Base-by-base conservation (phyloP, 1,140 invertebrate species). In the Parapsyche elsis region DNA sequence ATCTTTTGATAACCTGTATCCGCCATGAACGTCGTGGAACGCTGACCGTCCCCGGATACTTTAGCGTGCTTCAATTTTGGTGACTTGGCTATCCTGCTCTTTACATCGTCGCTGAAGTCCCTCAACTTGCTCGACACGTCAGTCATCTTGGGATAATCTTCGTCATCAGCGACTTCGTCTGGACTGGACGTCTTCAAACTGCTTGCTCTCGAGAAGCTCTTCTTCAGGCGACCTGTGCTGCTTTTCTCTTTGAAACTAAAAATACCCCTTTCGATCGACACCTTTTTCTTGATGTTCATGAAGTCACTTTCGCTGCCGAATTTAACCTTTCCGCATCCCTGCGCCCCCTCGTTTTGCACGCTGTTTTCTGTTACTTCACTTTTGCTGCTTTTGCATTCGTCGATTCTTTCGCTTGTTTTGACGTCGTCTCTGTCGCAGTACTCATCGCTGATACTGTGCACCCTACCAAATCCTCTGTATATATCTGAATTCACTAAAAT, bases 251-350 rank as follows among this genome's bases (percentile, higher is more conserved):
- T 83, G 14, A 73, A 76, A 61, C 79, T 83, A 14, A 83, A 80
- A 21, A 83, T 45, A 1, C 75, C 70, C 4, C 75, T 61, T 24
- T 83, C 81, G 30, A 83, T 81, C n/a, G 53, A 71, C 46, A 80
- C 81, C 67, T 81, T 83, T 53, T 83, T 83, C 53, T 81, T 83
- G 19, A 81, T 80, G 24, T 79, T 78, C 45, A 81, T 38, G 19
- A 83, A 83, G 19, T 83, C 82, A 30, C 82, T 80, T 76, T 83
- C 82, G 38, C 82, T 83, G 26, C 67, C 64, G 16, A 73, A 83
- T 64, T 83, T 83, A 0, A 75, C 67, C 38, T 78, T 83, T 49
- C 76, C 77, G n/a, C 44, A 7, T 44, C 9, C 30, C 10, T 71
- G 2, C 46, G 14, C 64, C 9, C 30, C 26, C 53, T 44, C 14